Conservation (phyloP, 1,140 invertebrate species). For the Penaeus chinensis region DNA sequence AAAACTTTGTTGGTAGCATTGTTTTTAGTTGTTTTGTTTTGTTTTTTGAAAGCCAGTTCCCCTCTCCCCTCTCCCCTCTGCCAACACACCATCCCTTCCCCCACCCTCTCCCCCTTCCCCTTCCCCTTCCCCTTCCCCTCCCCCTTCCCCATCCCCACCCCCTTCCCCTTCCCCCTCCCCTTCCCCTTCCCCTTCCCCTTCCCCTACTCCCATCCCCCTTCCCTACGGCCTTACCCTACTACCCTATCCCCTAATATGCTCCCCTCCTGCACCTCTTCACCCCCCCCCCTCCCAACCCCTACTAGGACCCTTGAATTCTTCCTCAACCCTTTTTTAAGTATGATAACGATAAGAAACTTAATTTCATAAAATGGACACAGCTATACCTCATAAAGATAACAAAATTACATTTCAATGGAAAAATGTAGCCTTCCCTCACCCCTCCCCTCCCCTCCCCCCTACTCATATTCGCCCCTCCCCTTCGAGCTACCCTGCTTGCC, state of each 20-base stretch:
- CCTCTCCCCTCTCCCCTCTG: not conserved
- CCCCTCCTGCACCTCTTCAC: slow-evolving; percentile 3
- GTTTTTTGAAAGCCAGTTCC: not conserved
- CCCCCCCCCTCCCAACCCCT: not conserved
- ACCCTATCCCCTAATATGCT: slow-evolving; percentile 9
- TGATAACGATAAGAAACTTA: too few species aligned
- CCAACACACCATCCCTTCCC: not conserved
- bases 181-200: not conserved
- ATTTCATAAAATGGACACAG: too few species aligned
- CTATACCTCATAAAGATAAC: too few species aligned
- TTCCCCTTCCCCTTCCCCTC: not conserved
- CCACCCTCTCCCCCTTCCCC: not conserved
- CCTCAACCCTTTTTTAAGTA: too few species aligned
- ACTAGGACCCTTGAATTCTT: too few species aligned
- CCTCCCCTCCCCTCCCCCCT: too few species aligned
- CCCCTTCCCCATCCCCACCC: not conserved
- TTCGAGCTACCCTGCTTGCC: too few species aligned
- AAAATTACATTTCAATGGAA: too few species aligned
- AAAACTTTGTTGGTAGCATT: not conserved
- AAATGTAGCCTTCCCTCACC: too few species aligned
- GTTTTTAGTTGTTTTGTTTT: not conserved
- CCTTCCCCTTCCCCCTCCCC: not conserved
- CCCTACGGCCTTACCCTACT: not conserved
- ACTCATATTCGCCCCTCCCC: too few species aligned
- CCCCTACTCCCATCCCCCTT: not conserved